Evolutionary conservation across 92 coral and sea anemone species (phyloP), one percentile per base, ranked within the genome.

Genomic region (Epizoanthus rinbou): DNA sequence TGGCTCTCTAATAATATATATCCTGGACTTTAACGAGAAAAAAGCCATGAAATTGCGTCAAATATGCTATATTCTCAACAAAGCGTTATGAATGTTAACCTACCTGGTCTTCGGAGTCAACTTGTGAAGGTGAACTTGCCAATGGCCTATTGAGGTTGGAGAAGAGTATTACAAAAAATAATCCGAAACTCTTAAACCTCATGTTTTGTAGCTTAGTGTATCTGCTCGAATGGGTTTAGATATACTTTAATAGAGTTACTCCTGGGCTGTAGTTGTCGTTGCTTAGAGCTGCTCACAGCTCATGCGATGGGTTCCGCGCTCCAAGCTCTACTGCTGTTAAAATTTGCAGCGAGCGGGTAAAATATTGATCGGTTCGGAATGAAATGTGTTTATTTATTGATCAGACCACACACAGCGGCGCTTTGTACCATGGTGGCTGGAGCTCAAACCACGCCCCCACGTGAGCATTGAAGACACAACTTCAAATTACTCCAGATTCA

Each of bases 401-500:
- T 62, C 60, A 63, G 97, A 93, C 97, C 97, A 91, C 97, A 93
- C 97, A 93, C 90, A 50, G 54, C 54, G 54, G 54, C 13, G 54
- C 54, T 50, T 50, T 50, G 54, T 50, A 50, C 54, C 54, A 50
- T 10, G 39, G 92, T 33, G 97, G 78, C 57, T 19, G 0, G 54
- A 71, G 69, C 62, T 93, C 88, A 73, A 64, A 91, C 88, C 90
- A 76, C 97, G 92, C 85, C 81, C 85, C 88, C 89, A 80, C 85
- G 86, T 85, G 91, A 79, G 87, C 16, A 50, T 50, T 50, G 54
- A 50, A 80, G 73, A 84, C 83, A 79, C 86, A 84, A 85, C 84
- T 64, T 78, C 56, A 45, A 85, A 85, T 76, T 60, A 76, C 67
- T 62, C 69, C 69, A 25, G 7, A 57, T 62, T 78, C 70, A 62